Evolutionary conservation across 2,113 vertebrate species (phyloP).

Genomic region (Pyxicephalus adspersus): DNA sequence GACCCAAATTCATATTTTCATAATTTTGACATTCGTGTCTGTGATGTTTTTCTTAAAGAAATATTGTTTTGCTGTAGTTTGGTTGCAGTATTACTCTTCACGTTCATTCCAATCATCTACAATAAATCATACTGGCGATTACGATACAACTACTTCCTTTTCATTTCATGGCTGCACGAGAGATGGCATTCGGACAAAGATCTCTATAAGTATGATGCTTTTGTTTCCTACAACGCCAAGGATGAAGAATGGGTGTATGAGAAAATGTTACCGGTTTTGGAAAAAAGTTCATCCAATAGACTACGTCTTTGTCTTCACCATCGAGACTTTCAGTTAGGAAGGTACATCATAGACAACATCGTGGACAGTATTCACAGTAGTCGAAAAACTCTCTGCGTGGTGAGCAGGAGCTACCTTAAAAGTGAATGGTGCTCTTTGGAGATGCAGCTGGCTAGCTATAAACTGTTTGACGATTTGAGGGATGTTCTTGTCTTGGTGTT

Average conservation of each 20-base stretch:
- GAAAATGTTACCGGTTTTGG: slow-evolving; percentile 76
- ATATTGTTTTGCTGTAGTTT: slow-evolving; percentile 73
- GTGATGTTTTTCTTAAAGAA: slow-evolving; percentile 72
- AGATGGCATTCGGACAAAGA: slow-evolving; percentile 67
- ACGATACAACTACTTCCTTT: slow-evolving; percentile 80
- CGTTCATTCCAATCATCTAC: slow-evolving; percentile 72
- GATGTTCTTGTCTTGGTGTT: slow-evolving; percentile 85
- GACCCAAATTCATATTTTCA: slow-evolving; percentile 60
- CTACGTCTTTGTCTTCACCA: slow-evolving; percentile 87
- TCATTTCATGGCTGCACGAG: slow-evolving; percentile 76
- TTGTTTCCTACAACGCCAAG: slow-evolving; percentile 84
- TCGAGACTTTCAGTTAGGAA: slow-evolving; percentile 81
- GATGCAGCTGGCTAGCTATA: slow-evolving; percentile 86
- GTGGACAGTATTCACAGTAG: slow-evolving; percentile 83
- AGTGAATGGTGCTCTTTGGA: slow-evolving; percentile 86
- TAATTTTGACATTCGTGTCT: slow-evolving; percentile 77
- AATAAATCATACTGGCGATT: slow-evolving; percentile 77
- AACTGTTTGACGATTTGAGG: slow-evolving; percentile 81
- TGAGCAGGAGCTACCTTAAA: slow-evolving; percentile 79
- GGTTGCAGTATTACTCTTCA: slow-evolving; percentile 67
- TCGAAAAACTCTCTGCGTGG: slow-evolving; percentile 82
- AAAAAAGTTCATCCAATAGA: slow-evolving; percentile 59
- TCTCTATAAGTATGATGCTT: slow-evolving; percentile 80
- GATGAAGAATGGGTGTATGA: slow-evolving; percentile 82
- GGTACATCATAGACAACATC: slow-evolving; percentile 84